Percentiles rank a stretch among this genome's conserved stretches.
Conservation (phyloP, 2,888 invertebrate genomes). For the Meiosimyza decipiens region DNA sequence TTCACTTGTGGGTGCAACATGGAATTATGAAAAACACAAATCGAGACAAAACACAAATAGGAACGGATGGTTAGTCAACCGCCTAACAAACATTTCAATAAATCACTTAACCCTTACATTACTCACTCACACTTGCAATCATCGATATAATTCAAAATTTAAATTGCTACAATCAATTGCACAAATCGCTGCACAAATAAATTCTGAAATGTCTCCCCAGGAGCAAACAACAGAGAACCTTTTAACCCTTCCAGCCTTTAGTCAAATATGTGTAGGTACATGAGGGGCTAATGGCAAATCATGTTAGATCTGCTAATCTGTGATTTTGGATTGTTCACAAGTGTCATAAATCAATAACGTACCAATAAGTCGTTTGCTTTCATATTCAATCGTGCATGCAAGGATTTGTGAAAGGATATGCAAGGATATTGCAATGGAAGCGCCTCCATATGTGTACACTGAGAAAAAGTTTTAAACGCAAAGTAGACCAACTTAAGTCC, state of each 20-base stretch:
- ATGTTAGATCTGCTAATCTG: slow-evolving; percentile 58
- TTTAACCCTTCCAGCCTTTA: not conserved
- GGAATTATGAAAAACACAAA: slow-evolving; percentile 37
- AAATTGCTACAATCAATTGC: slow-evolving; percentile 64
- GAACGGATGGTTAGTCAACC: not conserved
- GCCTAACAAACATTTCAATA: slow-evolving; percentile 20
- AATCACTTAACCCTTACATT: slow-evolving; percentile 27
- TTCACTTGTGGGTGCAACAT: slow-evolving; percentile 34
- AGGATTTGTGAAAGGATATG: slow-evolving; percentile 27
- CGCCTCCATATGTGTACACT: slow-evolving; percentile 16
- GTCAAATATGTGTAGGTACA: not conserved
- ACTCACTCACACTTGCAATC: slow-evolving; percentile 3
- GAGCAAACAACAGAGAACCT: not conserved
- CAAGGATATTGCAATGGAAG: slow-evolving; percentile 2
- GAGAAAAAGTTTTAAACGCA: slow-evolving; percentile 11
- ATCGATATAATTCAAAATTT: slow-evolving; percentile 62
- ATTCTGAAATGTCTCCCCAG: slow-evolving; percentile 1
- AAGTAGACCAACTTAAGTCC: not conserved
- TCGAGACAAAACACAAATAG: slow-evolving; percentile 35
- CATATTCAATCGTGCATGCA: slow-evolving; percentile 43
- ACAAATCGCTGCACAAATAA: slow-evolving; percentile 50
- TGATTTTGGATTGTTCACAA: slow-evolving; percentile 64
- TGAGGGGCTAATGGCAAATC: slow-evolving; percentile 41
- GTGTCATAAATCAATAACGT: slow-evolving; percentile 66
- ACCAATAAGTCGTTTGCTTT: slow-evolving; percentile 61